Conservation (phyloP, 2,113 vertebrate genomes). For the Aptenodytes patagonicus region DNA sequence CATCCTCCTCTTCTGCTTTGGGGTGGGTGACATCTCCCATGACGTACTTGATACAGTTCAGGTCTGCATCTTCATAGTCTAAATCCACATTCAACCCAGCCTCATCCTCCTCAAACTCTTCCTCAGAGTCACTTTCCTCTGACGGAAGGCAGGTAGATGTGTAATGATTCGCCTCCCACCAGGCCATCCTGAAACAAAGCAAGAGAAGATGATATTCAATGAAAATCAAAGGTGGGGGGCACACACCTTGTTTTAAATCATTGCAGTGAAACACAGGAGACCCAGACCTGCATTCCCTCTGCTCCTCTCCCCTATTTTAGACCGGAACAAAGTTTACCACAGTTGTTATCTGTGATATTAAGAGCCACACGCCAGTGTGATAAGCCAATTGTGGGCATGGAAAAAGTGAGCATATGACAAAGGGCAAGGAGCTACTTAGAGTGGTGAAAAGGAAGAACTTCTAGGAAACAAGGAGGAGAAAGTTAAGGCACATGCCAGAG, state of each 20-base stretch:
- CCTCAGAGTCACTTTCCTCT: slow-evolving; percentile 78
- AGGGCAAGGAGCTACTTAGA: background rate
- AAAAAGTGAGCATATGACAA: background rate
- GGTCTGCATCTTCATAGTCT: slow-evolving; percentile 66
- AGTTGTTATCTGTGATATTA: background rate
- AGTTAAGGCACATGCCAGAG: background rate
- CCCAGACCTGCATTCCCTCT: background rate
- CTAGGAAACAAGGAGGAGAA: background rate
- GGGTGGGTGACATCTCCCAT: slow-evolving; percentile 92
- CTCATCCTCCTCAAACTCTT: slow-evolving; percentile 53
- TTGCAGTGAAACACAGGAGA: background rate
- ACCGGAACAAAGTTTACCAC: background rate
- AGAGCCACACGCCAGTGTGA: background rate
- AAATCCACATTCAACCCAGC: slow-evolving; percentile 34
- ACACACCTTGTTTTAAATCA: background rate
- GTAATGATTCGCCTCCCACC: slow-evolving; percentile 87
- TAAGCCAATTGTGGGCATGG: background rate
- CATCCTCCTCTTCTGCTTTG: slow-evolving; percentile 77
- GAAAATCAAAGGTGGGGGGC: background rate
- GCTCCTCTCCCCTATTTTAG: background rate
- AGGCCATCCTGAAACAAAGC: slow-evolving; percentile 78
- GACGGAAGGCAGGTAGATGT: slow-evolving; percentile 79
- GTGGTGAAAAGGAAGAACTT: background rate
- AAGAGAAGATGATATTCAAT: background rate
- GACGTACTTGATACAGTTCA: slow-evolving; percentile 77